Conservation (phyloP, 2,113 vertebrate genomes). For the Neotragus moschatus region DNA sequence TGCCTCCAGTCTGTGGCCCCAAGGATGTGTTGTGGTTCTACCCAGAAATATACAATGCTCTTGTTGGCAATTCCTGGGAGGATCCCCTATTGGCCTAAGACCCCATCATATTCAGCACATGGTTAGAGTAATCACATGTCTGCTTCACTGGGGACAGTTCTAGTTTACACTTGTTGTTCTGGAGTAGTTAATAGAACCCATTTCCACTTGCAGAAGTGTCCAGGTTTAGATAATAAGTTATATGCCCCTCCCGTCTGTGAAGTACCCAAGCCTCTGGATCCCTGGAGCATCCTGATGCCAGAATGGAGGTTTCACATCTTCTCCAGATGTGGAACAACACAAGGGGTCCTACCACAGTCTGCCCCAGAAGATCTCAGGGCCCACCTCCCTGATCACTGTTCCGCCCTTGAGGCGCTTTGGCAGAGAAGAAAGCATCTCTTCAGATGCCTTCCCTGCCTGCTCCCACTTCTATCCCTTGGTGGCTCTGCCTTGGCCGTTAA, state of each 20-base stretch:
- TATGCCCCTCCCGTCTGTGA: fast-evolving
- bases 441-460: not conserved
- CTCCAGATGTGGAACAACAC: not conserved
- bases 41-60: not conserved
- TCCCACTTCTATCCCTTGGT: not conserved
- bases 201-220: not conserved
- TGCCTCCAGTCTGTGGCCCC: not conserved
- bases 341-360: not conserved
- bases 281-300: not conserved
- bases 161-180: not conserved
- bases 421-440: not conserved
- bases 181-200: not conserved
- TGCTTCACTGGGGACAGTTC: not conserved
- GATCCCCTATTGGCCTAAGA: not conserved
- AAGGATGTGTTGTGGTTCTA: not conserved
- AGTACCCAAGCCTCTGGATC: not conserved
- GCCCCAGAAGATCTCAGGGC: not conserved
- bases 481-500: not conserved
- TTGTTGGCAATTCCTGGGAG: not conserved
- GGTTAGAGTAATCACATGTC: not conserved
- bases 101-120: not conserved
- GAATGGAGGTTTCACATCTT: not conserved
- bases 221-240: not conserved
- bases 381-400: not conserved
- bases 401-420: not conserved